Evolutionary conservation across 2,888 invertebrate species (phyloP).

Genomic region (Meliscaeva auricollis): DNA sequence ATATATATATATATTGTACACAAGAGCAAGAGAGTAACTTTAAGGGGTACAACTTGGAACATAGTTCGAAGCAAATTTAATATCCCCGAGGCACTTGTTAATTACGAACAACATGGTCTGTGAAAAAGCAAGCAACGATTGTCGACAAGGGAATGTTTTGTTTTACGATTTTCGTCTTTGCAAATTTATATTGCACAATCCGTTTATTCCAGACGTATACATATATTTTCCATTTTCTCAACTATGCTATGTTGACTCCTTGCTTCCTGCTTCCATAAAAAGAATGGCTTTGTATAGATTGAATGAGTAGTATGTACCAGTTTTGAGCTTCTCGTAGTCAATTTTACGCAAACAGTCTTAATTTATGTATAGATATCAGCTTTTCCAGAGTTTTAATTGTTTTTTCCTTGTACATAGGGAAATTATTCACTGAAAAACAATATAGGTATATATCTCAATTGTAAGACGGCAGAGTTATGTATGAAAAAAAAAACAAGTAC

Average conservation of each 20-base stretch:
- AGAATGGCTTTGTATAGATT: slow-evolving; percentile 56
- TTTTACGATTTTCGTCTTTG: slow-evolving; percentile 71
- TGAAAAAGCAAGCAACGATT: slow-evolving; percentile 68
- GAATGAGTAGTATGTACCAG: slow-evolving; percentile 49
- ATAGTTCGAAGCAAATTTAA: slow-evolving; percentile 75
- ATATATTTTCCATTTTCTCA: slow-evolving; percentile 48
- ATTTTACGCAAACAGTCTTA: slow-evolving; percentile 51
- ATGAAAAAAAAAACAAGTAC: not conserved
- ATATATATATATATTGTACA: not conserved
- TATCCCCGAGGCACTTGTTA: slow-evolving; percentile 74
- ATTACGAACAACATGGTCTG: slow-evolving; percentile 73
- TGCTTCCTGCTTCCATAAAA: slow-evolving; percentile 22
- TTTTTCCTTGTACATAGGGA: slow-evolving; percentile 12
- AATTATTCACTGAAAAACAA: slow-evolving; percentile 5
- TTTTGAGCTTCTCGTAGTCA: slow-evolving; percentile 45
- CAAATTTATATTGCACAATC: slow-evolving; percentile 66
- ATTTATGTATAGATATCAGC: slow-evolving; percentile 47
- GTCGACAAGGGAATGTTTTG: slow-evolving; percentile 72
- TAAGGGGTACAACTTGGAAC: slow-evolving; percentile 67
- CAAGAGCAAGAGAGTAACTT: slow-evolving; percentile 14
- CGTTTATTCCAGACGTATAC: slow-evolving; percentile 60
- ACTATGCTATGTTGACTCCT: slow-evolving; percentile 33
- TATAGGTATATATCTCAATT: slow-evolving; percentile 5
- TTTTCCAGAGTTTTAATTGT: slow-evolving; percentile 26
- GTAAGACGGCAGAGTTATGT: not conserved